Percentiles rank a stretch among this genome's conserved stretches.
Conservation (phyloP, 2,113 vertebrate species). For the Vicugna pacos region DNA sequence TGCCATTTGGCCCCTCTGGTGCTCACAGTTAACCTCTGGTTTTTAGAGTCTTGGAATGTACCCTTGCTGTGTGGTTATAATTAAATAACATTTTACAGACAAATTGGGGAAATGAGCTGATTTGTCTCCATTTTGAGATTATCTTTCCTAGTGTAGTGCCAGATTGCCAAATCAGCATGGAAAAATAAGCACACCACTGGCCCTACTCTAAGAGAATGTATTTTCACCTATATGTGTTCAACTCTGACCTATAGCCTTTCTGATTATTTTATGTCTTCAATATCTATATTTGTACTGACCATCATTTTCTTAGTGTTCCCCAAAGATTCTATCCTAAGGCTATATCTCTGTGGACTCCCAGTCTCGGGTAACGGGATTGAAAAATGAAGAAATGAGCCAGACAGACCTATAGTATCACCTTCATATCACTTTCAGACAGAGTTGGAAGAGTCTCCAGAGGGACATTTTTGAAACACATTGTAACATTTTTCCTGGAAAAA, state of each 20-base stretch:
- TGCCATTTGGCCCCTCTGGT: background rate
- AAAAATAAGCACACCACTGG: background rate
- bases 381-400: background rate
- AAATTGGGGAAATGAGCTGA: background rate
- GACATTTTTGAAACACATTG: background rate
- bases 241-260: background rate
- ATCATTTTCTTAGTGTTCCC: background rate
- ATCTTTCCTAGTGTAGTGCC: background rate
- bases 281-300: background rate
- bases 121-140: conserved; percentile 1
- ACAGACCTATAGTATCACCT: background rate
- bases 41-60: background rate
- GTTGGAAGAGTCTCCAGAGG: background rate
- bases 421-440: background rate
- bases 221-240: background rate
- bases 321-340: background rate
- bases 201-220: background rate
- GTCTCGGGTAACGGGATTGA: background rate
- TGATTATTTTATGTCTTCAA: background rate
- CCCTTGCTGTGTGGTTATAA: background rate
- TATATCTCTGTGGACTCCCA: background rate
- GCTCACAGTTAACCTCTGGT: background rate
- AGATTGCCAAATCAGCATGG: background rate
- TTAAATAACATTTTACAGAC: background rate
- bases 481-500: conserved; percentile 18